Percentiles rank a stretch among this genome's conserved stretches.
These are phyloP conservation scores for Alcis repandata DNA, from an alignment of 2,888 invertebrate species.

Conservation along the genomic window DNA sequence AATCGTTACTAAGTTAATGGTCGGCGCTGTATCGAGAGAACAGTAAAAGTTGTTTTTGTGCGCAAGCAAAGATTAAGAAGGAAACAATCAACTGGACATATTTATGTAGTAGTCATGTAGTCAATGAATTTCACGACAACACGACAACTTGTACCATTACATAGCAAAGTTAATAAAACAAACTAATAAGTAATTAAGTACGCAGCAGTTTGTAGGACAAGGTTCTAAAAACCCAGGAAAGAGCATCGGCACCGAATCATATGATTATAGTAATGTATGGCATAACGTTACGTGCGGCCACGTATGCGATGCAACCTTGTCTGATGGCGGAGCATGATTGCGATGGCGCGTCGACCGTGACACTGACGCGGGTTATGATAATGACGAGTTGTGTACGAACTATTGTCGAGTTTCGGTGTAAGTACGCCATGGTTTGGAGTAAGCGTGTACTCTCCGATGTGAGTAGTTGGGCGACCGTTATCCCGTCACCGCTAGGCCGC, in stretches of 20 bases:
- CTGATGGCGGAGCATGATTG: slow-evolving; percentile 71
- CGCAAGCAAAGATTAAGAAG: slow-evolving; percentile 33
- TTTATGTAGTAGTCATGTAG: slow-evolving; percentile 5
- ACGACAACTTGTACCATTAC: not conserved
- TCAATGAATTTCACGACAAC: not conserved
- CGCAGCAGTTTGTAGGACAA: slow-evolving; percentile 24
- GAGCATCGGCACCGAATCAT: slow-evolving; percentile 48
- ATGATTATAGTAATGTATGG: slow-evolving; percentile 59
- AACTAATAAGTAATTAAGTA: not conserved
- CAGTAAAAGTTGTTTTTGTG: slow-evolving; percentile 77
- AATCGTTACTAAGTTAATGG: slow-evolving; percentile 61
- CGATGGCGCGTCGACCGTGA: slow-evolving; percentile 78
- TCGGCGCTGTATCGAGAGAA: slow-evolving; percentile 57
- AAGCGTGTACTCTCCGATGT: slow-evolving; percentile 67
- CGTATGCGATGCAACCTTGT: slow-evolving; percentile 79
- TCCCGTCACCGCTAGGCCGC: slow-evolving; percentile 78
- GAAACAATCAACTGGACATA: slow-evolving; percentile 43
- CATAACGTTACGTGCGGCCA: slow-evolving; percentile 74
- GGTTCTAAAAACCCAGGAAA: slow-evolving; percentile 29
- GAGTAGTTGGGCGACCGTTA: slow-evolving; percentile 78
- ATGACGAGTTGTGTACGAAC: slow-evolving; percentile 68
- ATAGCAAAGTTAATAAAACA: not conserved
- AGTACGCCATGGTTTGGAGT: slow-evolving; percentile 58
- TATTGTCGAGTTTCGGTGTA: slow-evolving; percentile 63
- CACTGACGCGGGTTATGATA: slow-evolving; percentile 78